Percentiles rank a stretch among this genome's conserved stretches.
Conservation (phyloP, 2,888 invertebrate genomes). For the Epinotia demarniana region DNA sequence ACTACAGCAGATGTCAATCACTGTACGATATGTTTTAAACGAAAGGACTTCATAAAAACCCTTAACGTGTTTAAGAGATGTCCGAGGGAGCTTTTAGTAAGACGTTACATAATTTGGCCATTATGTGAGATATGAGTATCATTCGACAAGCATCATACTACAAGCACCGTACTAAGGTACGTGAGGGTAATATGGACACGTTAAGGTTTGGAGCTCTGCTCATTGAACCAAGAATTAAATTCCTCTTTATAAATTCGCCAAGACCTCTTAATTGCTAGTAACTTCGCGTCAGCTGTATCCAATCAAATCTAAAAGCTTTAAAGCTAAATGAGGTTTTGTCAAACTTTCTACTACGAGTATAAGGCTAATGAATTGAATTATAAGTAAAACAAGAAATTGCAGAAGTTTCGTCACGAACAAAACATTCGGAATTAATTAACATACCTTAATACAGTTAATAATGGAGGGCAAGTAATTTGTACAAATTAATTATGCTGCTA, state of each 20-base stretch:
- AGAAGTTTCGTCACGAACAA: slow-evolving; percentile 22
- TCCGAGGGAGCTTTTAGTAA: too few relatives aligned
- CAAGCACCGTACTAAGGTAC: too few relatives aligned
- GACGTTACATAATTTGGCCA: too few relatives aligned
- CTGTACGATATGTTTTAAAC: too few relatives aligned
- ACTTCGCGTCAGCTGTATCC: slow-evolving; percentile 24
- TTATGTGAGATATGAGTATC: too few relatives aligned
- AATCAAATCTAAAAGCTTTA: slow-evolving; percentile 23
- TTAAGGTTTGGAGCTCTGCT: too few relatives aligned
- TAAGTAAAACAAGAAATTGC: slow-evolving; percentile 30
- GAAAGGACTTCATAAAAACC: too few relatives aligned
- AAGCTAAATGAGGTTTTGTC: slow-evolving; percentile 30
- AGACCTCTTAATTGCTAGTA: slow-evolving; percentile 46
- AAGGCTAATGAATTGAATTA: slow-evolving; percentile 32
- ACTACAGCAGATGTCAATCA: too few relatives aligned
- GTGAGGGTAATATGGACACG: too few relatives aligned
- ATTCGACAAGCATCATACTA: too few relatives aligned
- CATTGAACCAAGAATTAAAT: slow-evolving; percentile 44
- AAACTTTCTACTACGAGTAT: slow-evolving; percentile 27
- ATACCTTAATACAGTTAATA: slow-evolving; percentile 9
- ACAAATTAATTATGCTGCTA: slow-evolving; percentile 1
- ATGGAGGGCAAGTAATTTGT: slow-evolving; percentile 17
- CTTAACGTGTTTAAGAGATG: too few relatives aligned
- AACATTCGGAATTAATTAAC: slow-evolving; percentile 30
- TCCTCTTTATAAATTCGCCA: slow-evolving; percentile 22